Evolutionary conservation across 2,888 invertebrate genomes (phyloP).

Genomic region (Lepidonotus clava): DNA sequence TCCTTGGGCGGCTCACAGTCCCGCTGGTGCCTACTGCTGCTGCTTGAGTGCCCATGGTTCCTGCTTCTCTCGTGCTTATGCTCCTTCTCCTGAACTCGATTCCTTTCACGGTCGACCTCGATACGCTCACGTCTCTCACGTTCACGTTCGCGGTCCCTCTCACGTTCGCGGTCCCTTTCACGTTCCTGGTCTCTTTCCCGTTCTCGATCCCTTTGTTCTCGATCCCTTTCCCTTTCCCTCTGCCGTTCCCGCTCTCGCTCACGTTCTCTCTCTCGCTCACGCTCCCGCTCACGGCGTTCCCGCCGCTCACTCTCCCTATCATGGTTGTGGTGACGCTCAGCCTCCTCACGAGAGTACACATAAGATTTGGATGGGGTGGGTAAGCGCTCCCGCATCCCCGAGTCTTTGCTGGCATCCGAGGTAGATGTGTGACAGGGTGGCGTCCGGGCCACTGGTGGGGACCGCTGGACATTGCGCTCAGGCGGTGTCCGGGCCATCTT

Average conservation of each 20-base stretch:
- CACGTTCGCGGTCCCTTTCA: not conserved
- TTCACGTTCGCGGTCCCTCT: not conserved
- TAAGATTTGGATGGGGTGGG: slow-evolving; percentile 30
- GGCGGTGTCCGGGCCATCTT: slow-evolving; percentile 19
- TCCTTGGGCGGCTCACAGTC: slow-evolving; percentile 18
- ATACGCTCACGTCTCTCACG: slow-evolving; percentile 1
- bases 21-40: not conserved
- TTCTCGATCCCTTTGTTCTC: not conserved
- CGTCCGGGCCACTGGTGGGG: slow-evolving; percentile 25
- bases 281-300: not conserved
- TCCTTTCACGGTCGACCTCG: not conserved
- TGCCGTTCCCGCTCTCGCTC: slow-evolving; percentile 14
- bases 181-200: not conserved
- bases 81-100: slow-evolving; percentile 19
- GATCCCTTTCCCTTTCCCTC: too few species aligned
- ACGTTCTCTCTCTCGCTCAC: not conserved
- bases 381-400: slow-evolving; percentile 27
- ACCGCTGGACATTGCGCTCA: slow-evolving; percentile 42
- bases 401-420: slow-evolving; percentile 40
- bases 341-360: slow-evolving; percentile 16
- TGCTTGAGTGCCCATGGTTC: slow-evolving; percentile 6
- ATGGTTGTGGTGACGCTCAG: slow-evolving; percentile 4
- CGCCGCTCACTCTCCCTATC: slow-evolving; percentile 16
- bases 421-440: slow-evolving; percentile 47
- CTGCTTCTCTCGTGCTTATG: slow-evolving; percentile 25